These are phyloP conservation scores for Campopleginae sp. DNA, from an alignment of 2,888 invertebrate species.

Conservation along the genomic window DNA sequence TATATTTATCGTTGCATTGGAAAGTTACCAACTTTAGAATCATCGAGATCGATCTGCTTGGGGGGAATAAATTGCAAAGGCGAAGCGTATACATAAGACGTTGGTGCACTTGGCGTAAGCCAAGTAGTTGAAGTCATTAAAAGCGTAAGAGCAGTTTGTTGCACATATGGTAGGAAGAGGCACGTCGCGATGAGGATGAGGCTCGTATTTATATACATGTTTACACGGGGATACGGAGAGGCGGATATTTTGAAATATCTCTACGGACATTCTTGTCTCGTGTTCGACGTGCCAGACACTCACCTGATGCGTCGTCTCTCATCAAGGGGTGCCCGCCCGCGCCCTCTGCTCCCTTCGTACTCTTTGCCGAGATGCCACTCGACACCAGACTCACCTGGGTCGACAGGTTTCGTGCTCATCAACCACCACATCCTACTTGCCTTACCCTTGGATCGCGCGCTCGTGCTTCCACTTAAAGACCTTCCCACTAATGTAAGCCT, in stretches of 20 bases:
- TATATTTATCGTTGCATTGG: no score
- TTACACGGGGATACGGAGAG: not conserved
- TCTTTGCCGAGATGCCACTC: constrained; percentile 59
- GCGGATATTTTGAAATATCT: not conserved
- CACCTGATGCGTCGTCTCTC: constrained; percentile 56
- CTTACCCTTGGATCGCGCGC: no score
- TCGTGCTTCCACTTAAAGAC: constrained; percentile 57
- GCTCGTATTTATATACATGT: not conserved
- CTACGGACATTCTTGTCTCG: constrained; percentile 37
- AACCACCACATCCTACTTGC: constrained; percentile 26
- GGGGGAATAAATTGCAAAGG: constrained; percentile 17
- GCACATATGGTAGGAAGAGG: not conserved
- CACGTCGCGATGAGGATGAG: not conserved
- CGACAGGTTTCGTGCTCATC: constrained; percentile 59
- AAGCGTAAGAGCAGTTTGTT: constrained; percentile 32
- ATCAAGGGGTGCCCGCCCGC: constrained; percentile 41
- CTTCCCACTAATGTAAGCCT: constrained; percentile 44
- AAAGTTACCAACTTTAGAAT: no score
- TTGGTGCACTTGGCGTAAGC: constrained; percentile 24
- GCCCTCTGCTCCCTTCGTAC: constrained; percentile 30
- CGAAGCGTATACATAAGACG: not conserved
- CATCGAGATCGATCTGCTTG: no score
- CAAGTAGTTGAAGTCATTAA: constrained; percentile 34
- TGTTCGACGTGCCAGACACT: constrained; percentile 45
- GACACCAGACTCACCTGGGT: constrained; percentile 67